These are phyloP conservation scores for Bombycilla garrulus DNA, from an alignment of 2,113 vertebrate species.

Conservation along the genomic window DNA sequence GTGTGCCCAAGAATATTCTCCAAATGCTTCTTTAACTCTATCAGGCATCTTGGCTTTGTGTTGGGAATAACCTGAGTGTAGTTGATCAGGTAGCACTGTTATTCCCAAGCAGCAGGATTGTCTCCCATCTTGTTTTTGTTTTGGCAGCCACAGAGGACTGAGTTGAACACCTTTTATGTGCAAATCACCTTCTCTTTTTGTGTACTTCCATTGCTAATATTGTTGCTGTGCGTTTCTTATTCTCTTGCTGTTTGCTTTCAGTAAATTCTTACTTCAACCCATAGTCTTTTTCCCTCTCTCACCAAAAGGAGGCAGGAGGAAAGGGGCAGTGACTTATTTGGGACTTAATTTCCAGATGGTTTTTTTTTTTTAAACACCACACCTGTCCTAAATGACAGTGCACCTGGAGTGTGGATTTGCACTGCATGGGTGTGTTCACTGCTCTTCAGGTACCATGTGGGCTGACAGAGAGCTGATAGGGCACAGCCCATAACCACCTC, in stretches of 20 bases:
- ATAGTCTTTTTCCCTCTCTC: neutral
- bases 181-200: neutral
- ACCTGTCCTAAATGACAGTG: neutral
- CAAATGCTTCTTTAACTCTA: neutral
- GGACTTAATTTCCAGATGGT: neutral
- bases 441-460: neutral
- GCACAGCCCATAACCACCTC: neutral
- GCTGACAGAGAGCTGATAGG: neutral
- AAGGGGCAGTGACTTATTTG: neutral
- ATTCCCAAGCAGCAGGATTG: neutral
- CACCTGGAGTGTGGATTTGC: accelerated
- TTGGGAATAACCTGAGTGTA: accelerated
- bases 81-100: no score
- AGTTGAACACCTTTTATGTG: neutral
- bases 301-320: neutral
- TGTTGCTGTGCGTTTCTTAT: accelerated
- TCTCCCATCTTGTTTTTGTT: neutral
- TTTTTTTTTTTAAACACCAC: neutral
- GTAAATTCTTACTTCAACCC: neutral
- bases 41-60: neutral
- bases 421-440: neutral
- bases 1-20: neutral
- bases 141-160: accelerated
- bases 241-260: neutral
- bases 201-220: neutral